Evolutionary conservation across 2,888 invertebrate species (phyloP).

Genomic region (Ophioninae sp.): DNA sequence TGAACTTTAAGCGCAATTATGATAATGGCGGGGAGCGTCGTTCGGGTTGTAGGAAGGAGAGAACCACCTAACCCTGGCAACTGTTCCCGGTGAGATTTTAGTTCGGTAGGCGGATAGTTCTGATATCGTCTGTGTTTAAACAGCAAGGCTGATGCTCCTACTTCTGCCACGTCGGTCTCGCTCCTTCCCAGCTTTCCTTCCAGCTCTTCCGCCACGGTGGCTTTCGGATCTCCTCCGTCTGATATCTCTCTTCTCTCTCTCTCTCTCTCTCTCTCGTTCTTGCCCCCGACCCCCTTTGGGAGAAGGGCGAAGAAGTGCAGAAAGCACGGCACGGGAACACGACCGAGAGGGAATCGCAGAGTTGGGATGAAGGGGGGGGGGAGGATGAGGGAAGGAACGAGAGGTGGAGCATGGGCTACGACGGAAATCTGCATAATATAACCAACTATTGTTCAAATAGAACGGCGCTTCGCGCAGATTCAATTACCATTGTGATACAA

Average conservation of each 20-base stretch:
- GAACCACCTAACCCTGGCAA: slow-evolving; percentile 67
- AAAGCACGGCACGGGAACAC: slow-evolving; percentile 54
- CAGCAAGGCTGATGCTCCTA: slow-evolving; percentile 75
- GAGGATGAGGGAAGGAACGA: slow-evolving; percentile 47
- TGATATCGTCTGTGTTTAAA: slow-evolving; percentile 81
- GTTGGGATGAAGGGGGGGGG: slow-evolving; percentile 39
- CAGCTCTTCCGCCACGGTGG: slow-evolving; percentile 48
- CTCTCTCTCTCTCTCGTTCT: slow-evolving; percentile 34
- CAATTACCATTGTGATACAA: slow-evolving; percentile 82
- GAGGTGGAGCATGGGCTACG: slow-evolving; percentile 72
- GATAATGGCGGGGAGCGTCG: slow-evolving; percentile 74
- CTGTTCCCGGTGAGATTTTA: slow-evolving; percentile 61
- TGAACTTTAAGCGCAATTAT: slow-evolving; percentile 76
- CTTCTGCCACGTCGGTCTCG: slow-evolving; percentile 40
- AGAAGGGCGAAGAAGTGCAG: slow-evolving; percentile 61
- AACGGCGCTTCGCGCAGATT: slow-evolving; percentile 79
- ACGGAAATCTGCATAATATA: slow-evolving; percentile 81
- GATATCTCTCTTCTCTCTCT: slow-evolving; percentile 13
- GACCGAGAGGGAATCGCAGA: slow-evolving; percentile 46
- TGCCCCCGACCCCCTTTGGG: slow-evolving; percentile 50
- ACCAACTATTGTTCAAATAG: slow-evolving; percentile 82
- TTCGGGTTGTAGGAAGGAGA: slow-evolving; percentile 67
- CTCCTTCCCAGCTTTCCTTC: slow-evolving; percentile 54
- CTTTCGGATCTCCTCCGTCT: slow-evolving; percentile 26
- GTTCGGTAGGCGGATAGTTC: slow-evolving; percentile 75